A percentile compares a stretch with the other conserved stretches of the same genome.
Conservation (phyloP, 1,140 invertebrate species). For the Neelides sp. region DNA sequence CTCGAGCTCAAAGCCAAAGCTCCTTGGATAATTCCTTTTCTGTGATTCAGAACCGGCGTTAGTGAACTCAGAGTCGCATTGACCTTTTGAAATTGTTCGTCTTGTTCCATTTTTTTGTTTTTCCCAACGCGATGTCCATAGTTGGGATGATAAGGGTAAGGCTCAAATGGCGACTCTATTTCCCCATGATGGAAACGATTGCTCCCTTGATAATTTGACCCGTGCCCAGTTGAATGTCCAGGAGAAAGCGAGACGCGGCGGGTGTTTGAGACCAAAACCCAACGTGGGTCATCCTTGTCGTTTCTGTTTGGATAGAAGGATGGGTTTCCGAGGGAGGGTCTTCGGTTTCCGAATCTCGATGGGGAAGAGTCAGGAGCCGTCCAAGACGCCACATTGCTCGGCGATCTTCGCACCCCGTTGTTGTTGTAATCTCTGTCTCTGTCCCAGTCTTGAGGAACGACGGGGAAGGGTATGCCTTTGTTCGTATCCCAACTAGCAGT, state of each 20-base stretch:
- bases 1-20: too few relatives aligned
- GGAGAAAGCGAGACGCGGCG: neutral
- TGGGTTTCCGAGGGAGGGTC: constrained; percentile 3
- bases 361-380: constrained; percentile 8
- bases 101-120: constrained; percentile 9
- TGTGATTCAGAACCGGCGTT: constrained; percentile 17
- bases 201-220: neutral
- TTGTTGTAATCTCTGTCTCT: constrained; percentile 3
- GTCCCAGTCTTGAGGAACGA: constrained; percentile 1
- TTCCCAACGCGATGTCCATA: neutral
- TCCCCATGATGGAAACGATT: neutral
- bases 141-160: neutral
- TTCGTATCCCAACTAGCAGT: constrained; percentile 26
- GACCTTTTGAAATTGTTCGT: constrained; percentile 20
- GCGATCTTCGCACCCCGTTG: neutral
- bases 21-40: too few relatives aligned
- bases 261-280: constrained; percentile 28
- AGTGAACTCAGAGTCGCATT: constrained; percentile 23
- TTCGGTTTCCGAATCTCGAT: constrained; percentile 3
- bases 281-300: constrained; percentile 22
- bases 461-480: constrained; percentile 15
- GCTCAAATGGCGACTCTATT: constrained; percentile 2
- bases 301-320: constrained; percentile 16
- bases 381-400: constrained; percentile 19
- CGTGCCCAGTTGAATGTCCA: neutral